Evolutionary conservation across 2,113 vertebrate genomes (phyloP).

Genomic region (Paralichthys olivaceus): DNA sequence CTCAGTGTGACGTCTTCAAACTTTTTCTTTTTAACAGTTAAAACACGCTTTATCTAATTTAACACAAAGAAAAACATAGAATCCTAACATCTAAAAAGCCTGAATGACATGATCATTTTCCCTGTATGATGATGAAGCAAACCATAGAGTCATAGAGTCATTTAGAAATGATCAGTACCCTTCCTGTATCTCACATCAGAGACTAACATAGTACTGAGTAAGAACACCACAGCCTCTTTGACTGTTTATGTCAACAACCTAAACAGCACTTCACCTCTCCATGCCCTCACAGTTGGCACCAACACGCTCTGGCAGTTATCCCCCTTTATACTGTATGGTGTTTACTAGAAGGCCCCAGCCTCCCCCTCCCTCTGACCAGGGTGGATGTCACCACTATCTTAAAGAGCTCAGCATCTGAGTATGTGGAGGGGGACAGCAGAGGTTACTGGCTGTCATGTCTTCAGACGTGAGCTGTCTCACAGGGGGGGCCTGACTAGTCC

Average conservation of each 20-base stretch:
- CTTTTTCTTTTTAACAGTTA: background rate
- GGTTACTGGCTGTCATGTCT: conserved; percentile 58
- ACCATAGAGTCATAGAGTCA: background rate
- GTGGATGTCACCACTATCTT: conserved; percentile 44
- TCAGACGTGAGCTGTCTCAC: conserved; percentile 33
- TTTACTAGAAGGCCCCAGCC: conserved; percentile 56
- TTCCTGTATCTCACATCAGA: background rate
- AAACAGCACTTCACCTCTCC: conserved; percentile 8
- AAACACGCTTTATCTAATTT: too few relatives aligned
- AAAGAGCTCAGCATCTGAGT: conserved; percentile 10
- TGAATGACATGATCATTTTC: background rate
- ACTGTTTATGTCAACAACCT: conserved; percentile 30
- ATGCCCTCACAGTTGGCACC: conserved; percentile 20
- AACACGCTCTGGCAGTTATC: conserved; percentile 15
- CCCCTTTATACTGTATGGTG: conserved; percentile 45
- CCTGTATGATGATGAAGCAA: conserved; percentile 17
- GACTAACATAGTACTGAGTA: conserved; percentile 17
- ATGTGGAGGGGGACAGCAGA: conserved; percentile 48
- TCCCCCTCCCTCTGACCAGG: background rate
- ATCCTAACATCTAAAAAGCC: background rate
- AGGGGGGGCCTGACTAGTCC: conserved; percentile 15
- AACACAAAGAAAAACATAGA: background rate
- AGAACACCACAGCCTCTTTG: conserved; percentile 13
- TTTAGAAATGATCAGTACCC: conserved; percentile 4
- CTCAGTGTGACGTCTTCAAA: background rate